A percentile compares a stretch with the other conserved stretches of the same genome.
Conservation (phyloP, 23 tunicate species). For the Phallusia fumigata region DNA sequence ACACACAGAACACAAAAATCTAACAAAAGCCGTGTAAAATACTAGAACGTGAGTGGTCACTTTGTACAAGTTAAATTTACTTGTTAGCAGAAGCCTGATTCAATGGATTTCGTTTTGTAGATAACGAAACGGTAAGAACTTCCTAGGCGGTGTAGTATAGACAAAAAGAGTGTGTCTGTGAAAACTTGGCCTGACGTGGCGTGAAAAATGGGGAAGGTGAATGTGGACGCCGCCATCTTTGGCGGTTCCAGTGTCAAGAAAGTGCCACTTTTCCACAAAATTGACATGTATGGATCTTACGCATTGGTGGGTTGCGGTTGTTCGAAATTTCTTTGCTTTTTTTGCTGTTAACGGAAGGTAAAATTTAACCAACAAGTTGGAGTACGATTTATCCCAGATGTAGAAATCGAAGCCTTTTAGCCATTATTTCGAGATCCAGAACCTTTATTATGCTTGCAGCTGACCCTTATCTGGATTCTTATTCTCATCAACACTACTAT, state of each 20-base stretch:
- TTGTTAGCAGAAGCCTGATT: too few species aligned
- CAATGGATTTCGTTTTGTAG: too few species aligned
- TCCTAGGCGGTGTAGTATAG: too few species aligned
- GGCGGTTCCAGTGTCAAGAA: slow-evolving; percentile 10
- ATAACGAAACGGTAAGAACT: too few species aligned
- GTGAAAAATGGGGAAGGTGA: background rate
- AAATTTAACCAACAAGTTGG: too few species aligned
- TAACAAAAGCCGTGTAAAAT: background rate
- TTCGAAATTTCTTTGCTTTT: too few species aligned
- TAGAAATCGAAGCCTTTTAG: too few species aligned
- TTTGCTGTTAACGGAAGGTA: too few species aligned
- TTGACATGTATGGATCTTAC: slow-evolving; percentile 54
- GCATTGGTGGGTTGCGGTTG: slow-evolving; percentile 21
- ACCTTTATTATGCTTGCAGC: slow-evolving; percentile 2
- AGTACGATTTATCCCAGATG: too few species aligned
- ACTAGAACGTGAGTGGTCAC: background rate
- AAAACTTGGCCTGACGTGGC: background rate
- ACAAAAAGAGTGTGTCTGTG: too few species aligned
- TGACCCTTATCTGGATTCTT: slow-evolving; percentile 21
- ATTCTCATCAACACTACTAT: slow-evolving; percentile 9
- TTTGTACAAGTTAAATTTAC: too few species aligned
- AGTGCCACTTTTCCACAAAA: slow-evolving; percentile 38
- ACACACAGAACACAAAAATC: background rate
- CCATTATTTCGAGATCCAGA: too few species aligned
- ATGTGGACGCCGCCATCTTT: background rate